Conservation (phyloP, 2,888 invertebrate species). For the Erebia ligea region DNA sequence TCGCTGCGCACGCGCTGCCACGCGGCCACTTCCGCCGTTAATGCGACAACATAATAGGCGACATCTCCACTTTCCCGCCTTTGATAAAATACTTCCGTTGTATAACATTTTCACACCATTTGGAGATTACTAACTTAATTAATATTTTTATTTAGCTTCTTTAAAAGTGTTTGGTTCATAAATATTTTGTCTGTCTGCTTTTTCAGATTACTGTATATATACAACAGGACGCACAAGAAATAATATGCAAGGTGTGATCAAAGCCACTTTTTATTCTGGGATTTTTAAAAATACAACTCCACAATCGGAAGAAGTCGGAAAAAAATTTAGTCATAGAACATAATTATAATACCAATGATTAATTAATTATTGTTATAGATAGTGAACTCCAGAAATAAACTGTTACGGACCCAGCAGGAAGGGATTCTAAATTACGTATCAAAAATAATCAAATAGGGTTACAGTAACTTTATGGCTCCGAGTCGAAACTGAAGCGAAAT, state of each 20-base stretch:
- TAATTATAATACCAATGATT: too few species aligned
- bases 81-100: conserved; percentile 44
- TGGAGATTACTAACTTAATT: not conserved
- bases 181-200: too few species aligned
- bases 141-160: not conserved
- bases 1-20: conserved; percentile 72
- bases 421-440: conserved; percentile 24
- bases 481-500: conserved; percentile 46
- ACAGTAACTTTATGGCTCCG: conserved; percentile 38
- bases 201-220: too few species aligned
- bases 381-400: not conserved
- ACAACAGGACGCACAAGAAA: too few species aligned
- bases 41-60: conserved; percentile 81
- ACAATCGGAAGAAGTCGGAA: too few species aligned
- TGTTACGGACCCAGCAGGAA: not conserved
- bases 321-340: too few species aligned
- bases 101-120: conserved; percentile 34
- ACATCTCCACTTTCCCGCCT: conserved; percentile 74
- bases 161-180: too few species aligned
- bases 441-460: conserved; percentile 39
- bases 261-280: too few species aligned
- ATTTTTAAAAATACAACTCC: too few species aligned
- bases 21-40: conserved; percentile 74
- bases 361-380: not conserved
- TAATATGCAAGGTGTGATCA: too few species aligned